These are phyloP conservation scores for Aromia moschata DNA, from an alignment of 2,888 invertebrate genomes.

Conservation along the genomic window DNA sequence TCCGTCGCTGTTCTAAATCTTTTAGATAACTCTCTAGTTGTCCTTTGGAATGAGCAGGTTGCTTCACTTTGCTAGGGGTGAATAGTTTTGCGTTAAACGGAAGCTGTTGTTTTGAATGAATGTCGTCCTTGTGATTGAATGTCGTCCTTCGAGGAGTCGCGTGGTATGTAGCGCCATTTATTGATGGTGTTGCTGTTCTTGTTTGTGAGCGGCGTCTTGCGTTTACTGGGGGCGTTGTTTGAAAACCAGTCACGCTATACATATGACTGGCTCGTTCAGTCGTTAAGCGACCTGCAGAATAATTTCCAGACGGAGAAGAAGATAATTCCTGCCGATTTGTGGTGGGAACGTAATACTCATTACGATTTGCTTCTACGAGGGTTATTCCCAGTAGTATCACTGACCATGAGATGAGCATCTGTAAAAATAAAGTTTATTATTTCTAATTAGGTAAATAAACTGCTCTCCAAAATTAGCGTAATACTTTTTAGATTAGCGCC, in stretches of 20 bases:
- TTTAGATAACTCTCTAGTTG: constrained; percentile 40
- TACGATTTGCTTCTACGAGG: background rate
- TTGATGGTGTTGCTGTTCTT: too few relatives aligned
- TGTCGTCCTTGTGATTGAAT: too few relatives aligned
- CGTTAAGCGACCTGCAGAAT: background rate
- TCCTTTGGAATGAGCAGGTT: constrained; percentile 37
- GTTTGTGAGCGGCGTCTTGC: too few relatives aligned
- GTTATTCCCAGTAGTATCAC: background rate
- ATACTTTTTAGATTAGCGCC: too few relatives aligned
- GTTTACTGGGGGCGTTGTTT: too few relatives aligned
- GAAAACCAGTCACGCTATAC: too few relatives aligned
- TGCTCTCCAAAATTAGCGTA: too few relatives aligned
- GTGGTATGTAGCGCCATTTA: too few relatives aligned
- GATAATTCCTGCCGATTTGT: background rate
- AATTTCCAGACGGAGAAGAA: background rate
- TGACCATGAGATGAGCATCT: constrained; percentile 2
- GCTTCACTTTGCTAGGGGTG: constrained; percentile 41
- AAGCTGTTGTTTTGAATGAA: constrained; percentile 21
- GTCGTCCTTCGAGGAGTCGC: too few relatives aligned
- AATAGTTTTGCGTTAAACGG: constrained; percentile 38
- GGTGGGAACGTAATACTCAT: background rate
- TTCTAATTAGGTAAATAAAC: too few relatives aligned
- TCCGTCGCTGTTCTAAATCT: constrained; percentile 32
- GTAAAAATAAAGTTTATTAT: too few relatives aligned
- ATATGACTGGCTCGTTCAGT: too few relatives aligned